Evolutionary conservation across 2,797 vertebrate species (phyloP).

Genomic region (Catostomus latipinnis): DNA sequence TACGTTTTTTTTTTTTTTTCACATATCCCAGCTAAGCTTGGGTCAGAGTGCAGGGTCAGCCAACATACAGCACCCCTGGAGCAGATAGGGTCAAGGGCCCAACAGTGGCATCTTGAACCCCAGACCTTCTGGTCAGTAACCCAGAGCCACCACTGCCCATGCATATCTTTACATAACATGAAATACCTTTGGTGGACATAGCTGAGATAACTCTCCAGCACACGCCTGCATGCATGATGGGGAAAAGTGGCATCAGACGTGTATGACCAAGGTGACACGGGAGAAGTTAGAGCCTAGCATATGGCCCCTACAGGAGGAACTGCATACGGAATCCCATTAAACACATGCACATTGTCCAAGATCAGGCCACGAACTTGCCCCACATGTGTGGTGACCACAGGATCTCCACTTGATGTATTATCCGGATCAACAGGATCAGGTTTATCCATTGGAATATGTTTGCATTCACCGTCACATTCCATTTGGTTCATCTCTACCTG

Average conservation of each 20-base stretch:
- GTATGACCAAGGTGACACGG: slow-evolving; percentile 68
- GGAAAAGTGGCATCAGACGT: slow-evolving; percentile 76
- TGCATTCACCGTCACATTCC: background rate
- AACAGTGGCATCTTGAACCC: too few relatives aligned
- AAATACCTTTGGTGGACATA: slow-evolving; percentile 72
- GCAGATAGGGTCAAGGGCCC: too few relatives aligned
- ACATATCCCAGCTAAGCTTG: too few relatives aligned
- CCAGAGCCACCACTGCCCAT: too few relatives aligned
- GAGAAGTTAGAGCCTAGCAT: slow-evolving; percentile 77
- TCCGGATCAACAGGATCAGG: background rate
- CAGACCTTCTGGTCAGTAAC: too few relatives aligned
- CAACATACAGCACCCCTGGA: too few relatives aligned
- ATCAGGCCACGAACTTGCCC: slow-evolving; percentile 67
- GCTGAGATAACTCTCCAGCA: slow-evolving; percentile 60
- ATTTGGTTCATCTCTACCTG: background rate
- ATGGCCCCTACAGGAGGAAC: slow-evolving; percentile 74
- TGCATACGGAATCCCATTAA: slow-evolving; percentile 79
- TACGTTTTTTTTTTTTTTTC: too few relatives aligned
- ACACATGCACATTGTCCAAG: slow-evolving; percentile 73
- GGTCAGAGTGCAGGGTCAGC: too few relatives aligned
- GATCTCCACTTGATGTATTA: slow-evolving; percentile 3
- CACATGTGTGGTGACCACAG: slow-evolving; percentile 41
- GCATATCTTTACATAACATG: background rate
- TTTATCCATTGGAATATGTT: background rate
- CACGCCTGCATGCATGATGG: slow-evolving; percentile 73